Evolutionary conservation across 1,140 invertebrate genomes (phyloP).

Genomic region (Pseudomyrmex pallidus): DNA sequence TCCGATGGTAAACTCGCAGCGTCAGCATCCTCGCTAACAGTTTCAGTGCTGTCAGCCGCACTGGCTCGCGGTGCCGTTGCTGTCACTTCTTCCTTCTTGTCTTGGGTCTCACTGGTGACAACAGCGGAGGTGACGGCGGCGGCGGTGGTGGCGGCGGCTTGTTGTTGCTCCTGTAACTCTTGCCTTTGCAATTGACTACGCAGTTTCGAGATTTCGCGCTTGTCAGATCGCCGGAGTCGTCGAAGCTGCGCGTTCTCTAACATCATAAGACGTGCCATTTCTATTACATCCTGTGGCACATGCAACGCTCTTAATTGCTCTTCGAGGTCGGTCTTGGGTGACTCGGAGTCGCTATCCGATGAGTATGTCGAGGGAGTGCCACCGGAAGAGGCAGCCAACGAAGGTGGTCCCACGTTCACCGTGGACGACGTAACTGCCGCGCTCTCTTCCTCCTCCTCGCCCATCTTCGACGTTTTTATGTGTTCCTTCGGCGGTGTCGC

Average conservation of each 20-base stretch:
- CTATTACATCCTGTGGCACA: constrained; percentile 79
- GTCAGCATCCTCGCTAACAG: constrained; percentile 70
- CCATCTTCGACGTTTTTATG: constrained; percentile 41
- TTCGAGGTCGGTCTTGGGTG: constrained; percentile 73
- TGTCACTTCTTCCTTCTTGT: constrained; percentile 64
- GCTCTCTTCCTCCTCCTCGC: constrained; percentile 79
- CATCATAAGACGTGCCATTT: constrained; percentile 74
- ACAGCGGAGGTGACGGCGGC: background rate
- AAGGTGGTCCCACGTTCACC: constrained; percentile 74
- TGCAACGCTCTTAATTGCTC: constrained; percentile 77
- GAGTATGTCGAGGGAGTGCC: constrained; percentile 72
- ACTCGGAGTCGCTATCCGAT: constrained; percentile 76
- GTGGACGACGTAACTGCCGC: constrained; percentile 82
- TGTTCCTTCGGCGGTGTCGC: constrained; percentile 8
- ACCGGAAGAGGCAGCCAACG: constrained; percentile 59
- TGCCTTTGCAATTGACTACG: constrained; percentile 74
- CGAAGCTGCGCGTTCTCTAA: constrained; percentile 76
- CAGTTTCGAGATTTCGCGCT: constrained; percentile 76
- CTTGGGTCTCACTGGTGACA: constrained; percentile 5
- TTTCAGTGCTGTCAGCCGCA: constrained; percentile 80
- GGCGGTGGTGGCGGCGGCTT: background rate
- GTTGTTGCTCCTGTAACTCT: constrained; percentile 60
- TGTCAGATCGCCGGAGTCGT: constrained; percentile 68
- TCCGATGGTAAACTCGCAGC: constrained; percentile 64
- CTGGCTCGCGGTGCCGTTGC: constrained; percentile 60